Conservation (phyloP, 1,140 invertebrate genomes). For the Drosophila micromelanica region DNA sequence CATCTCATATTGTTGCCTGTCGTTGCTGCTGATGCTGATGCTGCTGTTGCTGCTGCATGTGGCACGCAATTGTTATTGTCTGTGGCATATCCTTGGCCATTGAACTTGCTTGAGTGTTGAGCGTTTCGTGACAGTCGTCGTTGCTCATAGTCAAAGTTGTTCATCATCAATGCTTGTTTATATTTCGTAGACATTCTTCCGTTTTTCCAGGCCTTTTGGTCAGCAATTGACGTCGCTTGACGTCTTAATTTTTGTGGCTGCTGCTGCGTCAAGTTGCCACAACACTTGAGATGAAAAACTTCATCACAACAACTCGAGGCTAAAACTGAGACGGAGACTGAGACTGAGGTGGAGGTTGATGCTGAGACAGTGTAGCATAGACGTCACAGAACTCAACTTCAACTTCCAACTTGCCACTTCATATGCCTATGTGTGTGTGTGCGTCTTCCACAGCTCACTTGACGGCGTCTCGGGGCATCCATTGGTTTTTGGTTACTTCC, state of each 20-base stretch:
- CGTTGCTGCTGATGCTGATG: constrained; percentile 30
- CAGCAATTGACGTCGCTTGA: constrained; percentile 74
- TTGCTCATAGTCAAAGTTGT: constrained; percentile 55
- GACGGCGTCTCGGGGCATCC: constrained; percentile 60
- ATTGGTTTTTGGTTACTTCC: constrained; percentile 74
- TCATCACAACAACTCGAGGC: constrained; percentile 41
- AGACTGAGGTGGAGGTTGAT: not conserved
- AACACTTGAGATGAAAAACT: constrained; percentile 64
- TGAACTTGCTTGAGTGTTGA: constrained; percentile 58
- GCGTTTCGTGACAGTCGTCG: constrained; percentile 64
- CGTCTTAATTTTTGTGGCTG: constrained; percentile 71
- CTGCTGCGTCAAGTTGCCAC: constrained; percentile 55
- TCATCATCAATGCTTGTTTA: constrained; percentile 70
- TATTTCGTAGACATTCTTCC: constrained; percentile 66
- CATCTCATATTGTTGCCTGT: constrained; percentile 74
- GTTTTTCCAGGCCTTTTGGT: constrained; percentile 40
- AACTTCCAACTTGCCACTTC: constrained; percentile 39
- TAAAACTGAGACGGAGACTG: not conserved
- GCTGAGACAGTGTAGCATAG: constrained; percentile 2
- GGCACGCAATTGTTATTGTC: constrained; percentile 64
- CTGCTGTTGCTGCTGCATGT: constrained; percentile 61
- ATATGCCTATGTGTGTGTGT: not conserved
- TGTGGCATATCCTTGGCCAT: constrained; percentile 69
- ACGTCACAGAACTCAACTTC: constrained; percentile 6
- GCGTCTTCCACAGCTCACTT: constrained; percentile 53